Conservation (phyloP, 2,888 invertebrate species). For the Eupithecia abbreviata region DNA sequence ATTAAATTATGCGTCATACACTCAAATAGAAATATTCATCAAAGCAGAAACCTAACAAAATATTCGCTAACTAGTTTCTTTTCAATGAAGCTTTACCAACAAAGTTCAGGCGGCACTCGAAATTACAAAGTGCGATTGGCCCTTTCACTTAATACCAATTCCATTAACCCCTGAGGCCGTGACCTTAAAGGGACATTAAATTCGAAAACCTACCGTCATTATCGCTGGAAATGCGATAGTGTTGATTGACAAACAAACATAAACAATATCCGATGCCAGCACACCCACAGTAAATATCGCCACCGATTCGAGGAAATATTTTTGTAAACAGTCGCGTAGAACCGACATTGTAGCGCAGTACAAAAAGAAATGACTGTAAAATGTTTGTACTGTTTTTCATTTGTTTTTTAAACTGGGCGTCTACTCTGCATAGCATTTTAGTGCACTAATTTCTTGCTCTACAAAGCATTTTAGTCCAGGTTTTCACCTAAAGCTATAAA, state of each 20-base stretch:
- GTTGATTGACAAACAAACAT: conserved; percentile 55
- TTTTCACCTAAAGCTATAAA: too few species aligned
- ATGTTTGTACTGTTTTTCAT: not conserved
- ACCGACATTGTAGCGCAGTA: not conserved
- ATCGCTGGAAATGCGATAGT: conserved; percentile 52
- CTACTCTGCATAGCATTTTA: too few species aligned
- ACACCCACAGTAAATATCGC: conserved; percentile 19
- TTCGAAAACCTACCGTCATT: conserved; percentile 49
- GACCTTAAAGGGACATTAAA: conserved; percentile 50
- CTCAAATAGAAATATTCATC: not conserved
- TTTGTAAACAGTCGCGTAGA: not conserved
- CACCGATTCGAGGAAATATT: conserved; percentile 7
- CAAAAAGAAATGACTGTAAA: not conserved
- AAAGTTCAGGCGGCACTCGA: not conserved
- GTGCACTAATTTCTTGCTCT: too few species aligned
- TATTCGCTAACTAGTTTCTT: not conserved
- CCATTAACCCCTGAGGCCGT: conserved; percentile 32
- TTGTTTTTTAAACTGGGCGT: not conserved
- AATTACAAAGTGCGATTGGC: not conserved
- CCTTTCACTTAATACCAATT: conserved; percentile 15
- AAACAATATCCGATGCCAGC: conserved; percentile 45
- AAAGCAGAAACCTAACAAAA: not conserved
- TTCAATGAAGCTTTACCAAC: not conserved
- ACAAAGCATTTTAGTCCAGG: too few species aligned
- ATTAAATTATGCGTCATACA: not conserved